Conservation (phyloP, 2,888 invertebrate genomes). For the Cyaniris semiargus region DNA sequence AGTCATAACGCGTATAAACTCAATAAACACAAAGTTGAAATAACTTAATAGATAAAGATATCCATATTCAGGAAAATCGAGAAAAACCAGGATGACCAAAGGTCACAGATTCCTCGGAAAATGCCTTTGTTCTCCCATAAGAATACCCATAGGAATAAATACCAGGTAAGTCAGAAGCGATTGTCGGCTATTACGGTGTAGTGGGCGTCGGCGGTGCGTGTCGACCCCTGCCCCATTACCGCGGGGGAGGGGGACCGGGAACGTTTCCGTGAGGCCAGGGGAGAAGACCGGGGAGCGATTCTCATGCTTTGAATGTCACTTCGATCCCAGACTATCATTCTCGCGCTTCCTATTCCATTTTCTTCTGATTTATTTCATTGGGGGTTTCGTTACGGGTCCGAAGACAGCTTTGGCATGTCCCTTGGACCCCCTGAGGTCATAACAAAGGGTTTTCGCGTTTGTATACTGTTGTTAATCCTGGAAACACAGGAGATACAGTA, state of each 20-base stretch:
- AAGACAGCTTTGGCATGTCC: no score
- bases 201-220: conserved; percentile 26
- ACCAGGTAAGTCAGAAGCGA: conserved; percentile 20
- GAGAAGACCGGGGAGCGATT: neutral
- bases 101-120: neutral
- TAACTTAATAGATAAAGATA: neutral
- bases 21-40: neutral
- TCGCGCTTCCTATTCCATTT: no score
- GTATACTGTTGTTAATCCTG: no score
- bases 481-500: no score
- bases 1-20: neutral
- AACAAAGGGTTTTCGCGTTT: no score
- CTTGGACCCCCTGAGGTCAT: no score
- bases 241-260: neutral
- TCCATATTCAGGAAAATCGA: neutral
- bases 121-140: conserved; percentile 14
- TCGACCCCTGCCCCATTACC: conserved; percentile 20
- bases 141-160: conserved; percentile 13
- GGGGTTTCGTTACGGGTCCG: no score
- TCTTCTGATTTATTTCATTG: no score
- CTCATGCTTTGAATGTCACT: neutral
- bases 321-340: no score
- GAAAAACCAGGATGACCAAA: neutral
- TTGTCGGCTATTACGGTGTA: conserved; percentile 25
- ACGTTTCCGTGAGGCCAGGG: conserved; percentile 6